Evolutionary conservation across 1,140 invertebrate species (phyloP).

Genomic region (Anthonomus grandis): DNA sequence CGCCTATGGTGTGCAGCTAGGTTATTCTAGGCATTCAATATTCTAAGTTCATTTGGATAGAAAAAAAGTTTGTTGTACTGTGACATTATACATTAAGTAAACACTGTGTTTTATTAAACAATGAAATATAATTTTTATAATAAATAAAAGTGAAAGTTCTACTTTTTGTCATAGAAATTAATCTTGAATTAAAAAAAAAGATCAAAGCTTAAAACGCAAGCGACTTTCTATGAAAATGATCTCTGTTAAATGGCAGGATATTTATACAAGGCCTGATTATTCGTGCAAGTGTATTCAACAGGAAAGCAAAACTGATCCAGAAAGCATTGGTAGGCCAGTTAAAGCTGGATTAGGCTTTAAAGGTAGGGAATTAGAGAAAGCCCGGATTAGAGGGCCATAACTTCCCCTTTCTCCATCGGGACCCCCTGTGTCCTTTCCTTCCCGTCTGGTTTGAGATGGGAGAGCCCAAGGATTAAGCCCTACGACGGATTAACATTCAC

Average conservation of each 20-base stretch:
- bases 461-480: slow-evolving; percentile 43
- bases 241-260: slow-evolving; percentile 12
- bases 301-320: slow-evolving; percentile 28
- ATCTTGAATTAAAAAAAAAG: no score
- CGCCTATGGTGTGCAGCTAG: no score
- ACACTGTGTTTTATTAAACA: no score
- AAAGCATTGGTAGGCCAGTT: slow-evolving; percentile 45
- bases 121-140: no score
- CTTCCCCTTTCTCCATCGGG: slow-evolving; percentile 29
- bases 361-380: slow-evolving; percentile 54
- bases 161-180: no score
- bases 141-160: no score
- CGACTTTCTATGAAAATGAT: slow-evolving; percentile 8
- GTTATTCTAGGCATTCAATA: no score
- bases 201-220: no score
- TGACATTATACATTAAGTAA: no score
- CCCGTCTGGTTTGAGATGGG: slow-evolving; percentile 40
- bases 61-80: no score
- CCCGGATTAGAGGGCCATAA: slow-evolving; percentile 50
- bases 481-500: slow-evolving; percentile 45
- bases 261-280: slow-evolving; percentile 22
- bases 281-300: slow-evolving; percentile 27
- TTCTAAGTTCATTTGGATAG: no score
- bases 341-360: slow-evolving; percentile 54
- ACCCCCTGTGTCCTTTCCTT: no score